These are phyloP conservation scores for Otolemur garnettii DNA, from an alignment of 2,113 vertebrate genomes.

Conservation along the genomic window DNA sequence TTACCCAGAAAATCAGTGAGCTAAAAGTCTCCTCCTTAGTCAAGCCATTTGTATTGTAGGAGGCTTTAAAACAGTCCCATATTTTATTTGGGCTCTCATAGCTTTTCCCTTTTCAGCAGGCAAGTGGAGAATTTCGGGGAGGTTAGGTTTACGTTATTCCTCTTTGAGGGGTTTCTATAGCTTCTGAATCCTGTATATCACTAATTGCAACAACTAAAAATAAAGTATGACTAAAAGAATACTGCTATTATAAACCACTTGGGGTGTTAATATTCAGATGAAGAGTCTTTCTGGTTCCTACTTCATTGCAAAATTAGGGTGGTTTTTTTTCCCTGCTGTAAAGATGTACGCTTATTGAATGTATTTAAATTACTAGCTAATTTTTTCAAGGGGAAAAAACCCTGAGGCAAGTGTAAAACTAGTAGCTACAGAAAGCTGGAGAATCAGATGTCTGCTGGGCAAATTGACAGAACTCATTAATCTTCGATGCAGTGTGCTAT, in stretches of 20 bases:
- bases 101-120: conserved; percentile 49
- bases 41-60: conserved; percentile 76
- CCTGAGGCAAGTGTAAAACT: conserved; percentile 87
- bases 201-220: conserved; percentile 78
- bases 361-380: conserved; percentile 86
- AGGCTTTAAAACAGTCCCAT: conserved; percentile 75
- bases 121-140: conserved; percentile 69
- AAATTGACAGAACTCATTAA: conserved; percentile 94
- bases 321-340: conserved; percentile 12
- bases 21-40: conserved; percentile 72
- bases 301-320: conserved; percentile 78
- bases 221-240: conserved; percentile 71
- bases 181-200: conserved; percentile 59
- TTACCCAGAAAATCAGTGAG: conserved; percentile 77
- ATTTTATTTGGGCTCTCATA: conserved; percentile 79
- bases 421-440: conserved; percentile 88
- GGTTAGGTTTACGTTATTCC: conserved; percentile 64
- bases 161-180: conserved; percentile 57
- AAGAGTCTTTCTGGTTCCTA: conserved; percentile 67
- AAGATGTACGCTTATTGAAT: conserved; percentile 77
- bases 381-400: conserved; percentile 78
- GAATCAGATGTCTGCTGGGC: conserved; percentile 92
- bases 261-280: conserved; percentile 70
- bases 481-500: conserved; percentile 89
- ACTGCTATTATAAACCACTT: conserved; percentile 60